These are phyloP conservation scores for Leptogaster cylindrica DNA, from an alignment of 2,888 invertebrate species.

Conservation along the genomic window DNA sequence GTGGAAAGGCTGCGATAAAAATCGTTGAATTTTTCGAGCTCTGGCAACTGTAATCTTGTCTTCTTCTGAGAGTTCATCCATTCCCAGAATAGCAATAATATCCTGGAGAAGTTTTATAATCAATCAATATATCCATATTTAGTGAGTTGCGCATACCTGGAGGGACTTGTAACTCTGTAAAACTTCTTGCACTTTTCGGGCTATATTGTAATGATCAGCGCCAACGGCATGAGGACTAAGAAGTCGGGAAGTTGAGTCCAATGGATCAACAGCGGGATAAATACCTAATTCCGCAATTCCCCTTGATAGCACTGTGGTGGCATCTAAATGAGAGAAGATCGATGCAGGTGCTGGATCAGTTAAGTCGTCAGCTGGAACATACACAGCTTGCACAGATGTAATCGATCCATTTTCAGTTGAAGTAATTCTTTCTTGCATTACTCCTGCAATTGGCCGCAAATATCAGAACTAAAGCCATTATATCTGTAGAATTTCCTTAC, in stretches of 20 bases:
- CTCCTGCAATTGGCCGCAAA: too few relatives aligned
- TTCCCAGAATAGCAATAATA: constrained; percentile 94
- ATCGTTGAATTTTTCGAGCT: constrained; percentile 92
- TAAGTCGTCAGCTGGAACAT: constrained; percentile 95
- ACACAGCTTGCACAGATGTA: constrained; percentile 94
- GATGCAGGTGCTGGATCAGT: constrained; percentile 96
- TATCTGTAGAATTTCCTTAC: constrained; percentile 58
- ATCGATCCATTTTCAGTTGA: constrained; percentile 95
- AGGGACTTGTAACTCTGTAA: constrained; percentile 81
- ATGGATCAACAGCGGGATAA: constrained; percentile 93
- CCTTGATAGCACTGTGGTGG: constrained; percentile 91
- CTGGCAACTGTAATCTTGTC: constrained; percentile 93
- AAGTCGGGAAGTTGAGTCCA: constrained; percentile 92
- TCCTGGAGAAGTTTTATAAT: constrained; percentile 63
- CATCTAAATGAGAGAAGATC: constrained; percentile 95
- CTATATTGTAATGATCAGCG: constrained; percentile 84
- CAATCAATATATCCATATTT: constrained; percentile 61
- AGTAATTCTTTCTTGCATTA: constrained; percentile 96
- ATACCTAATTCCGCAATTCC: constrained; percentile 92
- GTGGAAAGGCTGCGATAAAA: constrained; percentile 92
- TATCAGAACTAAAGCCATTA: neutral
- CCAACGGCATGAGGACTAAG: constrained; percentile 93
- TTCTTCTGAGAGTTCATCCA: constrained; percentile 94
- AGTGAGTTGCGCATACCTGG: constrained; percentile 63
- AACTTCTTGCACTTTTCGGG: constrained; percentile 90